A percentile compares a stretch with the other conserved stretches of the same genome.
Conservation (phyloP, 2,113 vertebrate genomes). For the Chelonoidis abingdonii region DNA sequence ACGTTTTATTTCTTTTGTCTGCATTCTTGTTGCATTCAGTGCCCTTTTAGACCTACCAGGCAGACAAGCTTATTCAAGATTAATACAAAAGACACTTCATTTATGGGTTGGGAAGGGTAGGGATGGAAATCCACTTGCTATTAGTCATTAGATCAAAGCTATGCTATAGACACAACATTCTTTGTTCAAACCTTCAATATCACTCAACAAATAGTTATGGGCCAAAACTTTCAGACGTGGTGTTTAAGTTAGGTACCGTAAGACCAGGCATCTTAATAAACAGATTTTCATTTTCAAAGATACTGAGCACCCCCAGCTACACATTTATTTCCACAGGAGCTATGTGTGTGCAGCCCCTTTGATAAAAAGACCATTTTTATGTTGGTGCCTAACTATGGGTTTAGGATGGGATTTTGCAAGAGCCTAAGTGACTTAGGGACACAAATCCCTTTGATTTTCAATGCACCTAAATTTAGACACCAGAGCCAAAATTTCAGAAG, state of each 20-base stretch:
- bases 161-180: slow-evolving; percentile 22
- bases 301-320: background rate
- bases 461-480: background rate
- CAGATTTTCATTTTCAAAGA: background rate
- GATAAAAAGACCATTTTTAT: background rate
- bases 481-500: background rate
- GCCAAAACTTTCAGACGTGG: background rate
- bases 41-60: background rate
- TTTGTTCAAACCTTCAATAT: slow-evolving; percentile 46
- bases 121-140: slow-evolving; percentile 32
- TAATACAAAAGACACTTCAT: slow-evolving; percentile 27
- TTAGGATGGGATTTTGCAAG: background rate
- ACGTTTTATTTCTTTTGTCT: slow-evolving; percentile 24
- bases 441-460: slow-evolving; percentile 15
- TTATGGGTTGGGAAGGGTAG: slow-evolving; percentile 23
- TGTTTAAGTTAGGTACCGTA: slow-evolving; percentile 37
- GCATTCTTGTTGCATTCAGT: background rate
- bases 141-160: slow-evolving; percentile 54
- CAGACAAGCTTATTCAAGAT: slow-evolving; percentile 29
- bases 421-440: background rate
- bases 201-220: slow-evolving; percentile 36
- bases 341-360: background rate
- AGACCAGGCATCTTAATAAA: background rate
- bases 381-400: background rate
- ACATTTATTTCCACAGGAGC: background rate